Evolutionary conservation across 2,113 vertebrate genomes (phyloP), one percentile per base, ranked within the genome.

Genomic region (Bettongia penicillata): DNA sequence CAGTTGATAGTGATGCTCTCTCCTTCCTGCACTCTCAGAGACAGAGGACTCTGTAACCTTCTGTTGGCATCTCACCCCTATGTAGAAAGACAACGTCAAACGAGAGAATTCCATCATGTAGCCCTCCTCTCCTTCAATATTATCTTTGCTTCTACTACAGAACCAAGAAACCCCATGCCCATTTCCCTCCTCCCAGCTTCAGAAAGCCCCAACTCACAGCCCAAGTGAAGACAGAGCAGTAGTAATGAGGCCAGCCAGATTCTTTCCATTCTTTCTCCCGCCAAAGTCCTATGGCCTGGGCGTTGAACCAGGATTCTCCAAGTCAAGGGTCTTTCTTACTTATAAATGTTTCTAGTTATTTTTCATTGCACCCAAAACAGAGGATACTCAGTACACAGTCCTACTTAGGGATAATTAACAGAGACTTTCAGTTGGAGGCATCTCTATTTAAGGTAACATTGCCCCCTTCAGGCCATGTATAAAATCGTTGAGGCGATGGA

Each of bases 21-120:
- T 96, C 93, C 97, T n/a, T 97, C 91, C 24, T 91, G 94, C 53
- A 89, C 28, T 24, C 10, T 92, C 52, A 53, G 11, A 43, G 0
- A 31, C 28, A 55, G 48, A 93, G 90, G 89, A 16, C 47, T 94
- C 90, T 97, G 97, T 51, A 93, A 95, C 95, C 1, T 93, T 6
- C 47, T 26, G 0, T 0, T 90, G 90, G 49, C 90, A 94, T 90
- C 3, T 94, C 91, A 97, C 94, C 47, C 26, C 96, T 97, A 93
- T 7, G 28, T n/a, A 31, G 91, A 94, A 93, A 96, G 53, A 95
- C 19, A 91, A 61, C 91, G 22, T 53, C 47, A 93, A 51, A 92
- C 4, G 8, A 5, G 6, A 0, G 57, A 31, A 28, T 61, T 61
- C 28, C 26, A 31, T 43, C 37, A 28, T 31, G 1, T 0, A 23